A percentile compares a stretch with the other conserved stretches of the same genome.
Evolutionary conservation across 1,140 invertebrate species (phyloP).

Genomic region (Schlechtendalia chinensis): DNA sequence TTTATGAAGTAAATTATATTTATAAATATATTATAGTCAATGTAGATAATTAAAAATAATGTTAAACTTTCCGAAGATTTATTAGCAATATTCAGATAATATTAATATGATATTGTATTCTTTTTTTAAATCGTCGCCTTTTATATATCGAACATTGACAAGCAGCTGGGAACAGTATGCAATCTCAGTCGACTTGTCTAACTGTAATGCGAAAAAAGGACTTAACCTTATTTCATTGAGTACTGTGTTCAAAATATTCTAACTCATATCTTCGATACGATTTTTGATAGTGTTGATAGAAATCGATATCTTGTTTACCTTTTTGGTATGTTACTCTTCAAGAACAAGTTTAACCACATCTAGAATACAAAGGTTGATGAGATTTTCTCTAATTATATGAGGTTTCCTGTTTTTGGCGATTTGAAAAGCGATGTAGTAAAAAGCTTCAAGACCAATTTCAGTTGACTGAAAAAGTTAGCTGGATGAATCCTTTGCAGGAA

Average conservation of each 20-base stretch:
- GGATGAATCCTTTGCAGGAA: neutral
- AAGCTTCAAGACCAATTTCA: slow-evolving; percentile 7
- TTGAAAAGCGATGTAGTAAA: neutral
- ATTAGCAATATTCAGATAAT: no score
- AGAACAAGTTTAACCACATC: neutral
- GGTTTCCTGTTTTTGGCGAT: slow-evolving; percentile 50
- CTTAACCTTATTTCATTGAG: neutral
- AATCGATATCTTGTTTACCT: slow-evolving; percentile 35
- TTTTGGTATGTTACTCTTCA: neutral
- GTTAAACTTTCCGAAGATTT: no score
- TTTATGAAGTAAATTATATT: no score
- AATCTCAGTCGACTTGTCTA: neutral
- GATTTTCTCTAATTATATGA: slow-evolving; percentile 37
- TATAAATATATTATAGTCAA: no score
- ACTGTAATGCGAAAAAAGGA: neutral
- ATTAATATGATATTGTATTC: no score
- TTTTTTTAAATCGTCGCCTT: slow-evolving; percentile 27
- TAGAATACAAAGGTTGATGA: slow-evolving; percentile 38
- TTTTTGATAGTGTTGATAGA: slow-evolving; percentile 41
- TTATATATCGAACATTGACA: neutral
- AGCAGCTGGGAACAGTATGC: slow-evolving; percentile 6
- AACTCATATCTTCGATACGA: slow-evolving; percentile 46
- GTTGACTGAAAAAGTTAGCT: slow-evolving; percentile 22
- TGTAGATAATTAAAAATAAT: no score
- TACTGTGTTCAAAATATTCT: neutral